Evolutionary conservation across 2,888 invertebrate species (phyloP).

Genomic region (Trachelus tabidus): DNA sequence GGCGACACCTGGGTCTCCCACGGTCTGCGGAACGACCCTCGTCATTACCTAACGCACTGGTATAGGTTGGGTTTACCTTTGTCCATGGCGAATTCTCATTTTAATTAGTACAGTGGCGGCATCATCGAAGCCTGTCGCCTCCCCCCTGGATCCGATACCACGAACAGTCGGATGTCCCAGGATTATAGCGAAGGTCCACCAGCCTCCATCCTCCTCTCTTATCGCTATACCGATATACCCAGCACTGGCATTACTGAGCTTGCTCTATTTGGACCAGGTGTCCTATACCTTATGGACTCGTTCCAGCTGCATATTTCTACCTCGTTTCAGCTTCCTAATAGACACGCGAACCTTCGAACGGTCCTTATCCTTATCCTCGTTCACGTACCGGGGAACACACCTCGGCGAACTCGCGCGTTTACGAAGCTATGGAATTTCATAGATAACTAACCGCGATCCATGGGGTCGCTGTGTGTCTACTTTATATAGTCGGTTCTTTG

Average conservation of each 20-base stretch:
- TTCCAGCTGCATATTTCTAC: not conserved
- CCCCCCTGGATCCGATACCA: not conserved
- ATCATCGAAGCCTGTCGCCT: not conserved
- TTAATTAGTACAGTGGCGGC: not conserved
- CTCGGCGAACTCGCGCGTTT: slow-evolving; percentile 8
- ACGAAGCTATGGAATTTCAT: slow-evolving; percentile 26
- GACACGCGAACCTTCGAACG: not conserved
- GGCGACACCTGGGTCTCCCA: not conserved
- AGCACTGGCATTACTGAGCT: not conserved
- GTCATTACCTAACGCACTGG: not conserved
- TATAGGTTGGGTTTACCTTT: not conserved
- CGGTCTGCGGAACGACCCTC: not conserved
- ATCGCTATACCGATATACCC: not conserved
- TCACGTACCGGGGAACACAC: not conserved
- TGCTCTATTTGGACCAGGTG: not conserved
- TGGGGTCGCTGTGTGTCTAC: not conserved
- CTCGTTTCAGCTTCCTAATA: not conserved
- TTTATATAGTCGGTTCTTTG: slow-evolving; percentile 28
- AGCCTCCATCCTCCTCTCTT: not conserved
- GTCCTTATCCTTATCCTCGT: not conserved
- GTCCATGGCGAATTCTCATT: not conserved
- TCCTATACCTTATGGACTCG: not conserved
- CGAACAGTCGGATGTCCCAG: not conserved
- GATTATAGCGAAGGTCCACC: not conserved
- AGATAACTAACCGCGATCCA: slow-evolving; percentile 14